phyloP scores from a whole-genome alignment of 2,888 invertebrate genomes.

The Lissonota sp. region DNA sequence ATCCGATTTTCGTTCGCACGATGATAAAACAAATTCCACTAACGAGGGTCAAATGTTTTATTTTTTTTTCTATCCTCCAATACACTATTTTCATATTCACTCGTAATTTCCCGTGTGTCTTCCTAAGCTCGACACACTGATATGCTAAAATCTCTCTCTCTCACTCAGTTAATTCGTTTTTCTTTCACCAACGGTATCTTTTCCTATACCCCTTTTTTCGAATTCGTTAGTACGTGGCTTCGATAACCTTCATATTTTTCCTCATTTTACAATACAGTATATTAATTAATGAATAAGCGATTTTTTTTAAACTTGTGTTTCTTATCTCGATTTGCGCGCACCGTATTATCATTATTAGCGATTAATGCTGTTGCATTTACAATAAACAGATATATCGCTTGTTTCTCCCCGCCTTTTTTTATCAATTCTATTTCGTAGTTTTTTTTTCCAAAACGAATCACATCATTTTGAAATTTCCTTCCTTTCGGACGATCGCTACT shows the following conservation, averaged over 20 bases:
- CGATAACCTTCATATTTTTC: constrained; percentile 11
- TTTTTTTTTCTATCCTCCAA: constrained; percentile 14
- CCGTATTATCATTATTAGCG: constrained; percentile 72
- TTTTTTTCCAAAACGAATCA: constrained; percentile 29
- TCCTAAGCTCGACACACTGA: constrained; percentile 81
- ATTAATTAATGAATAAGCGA: constrained; percentile 58
- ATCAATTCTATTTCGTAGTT: not conserved
- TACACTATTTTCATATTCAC: constrained; percentile 67
- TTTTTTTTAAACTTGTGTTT: constrained; percentile 30
- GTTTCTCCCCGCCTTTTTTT: constrained; percentile 45
- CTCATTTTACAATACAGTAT: constrained; percentile 43
- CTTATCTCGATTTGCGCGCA: constrained; percentile 66
- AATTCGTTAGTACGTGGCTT: too few species aligned
- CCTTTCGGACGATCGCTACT: constrained; percentile 41
- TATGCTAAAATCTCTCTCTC: constrained; percentile 80
- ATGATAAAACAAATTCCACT: not conserved
- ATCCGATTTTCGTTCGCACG: constrained; percentile 1
- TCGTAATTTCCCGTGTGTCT: constrained; percentile 75
- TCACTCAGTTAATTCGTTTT: constrained; percentile 31
- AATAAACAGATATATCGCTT: constrained; percentile 74
- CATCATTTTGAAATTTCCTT: constrained; percentile 37
- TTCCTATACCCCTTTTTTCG: too few species aligned
- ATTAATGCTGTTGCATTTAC: constrained; percentile 80
- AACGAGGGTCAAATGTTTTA: not conserved
- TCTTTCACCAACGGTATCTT: too few species aligned